A percentile compares a stretch with the other conserved stretches of the same genome.
Conservation (phyloP, 2,113 vertebrate genomes). For the Pica pica region DNA sequence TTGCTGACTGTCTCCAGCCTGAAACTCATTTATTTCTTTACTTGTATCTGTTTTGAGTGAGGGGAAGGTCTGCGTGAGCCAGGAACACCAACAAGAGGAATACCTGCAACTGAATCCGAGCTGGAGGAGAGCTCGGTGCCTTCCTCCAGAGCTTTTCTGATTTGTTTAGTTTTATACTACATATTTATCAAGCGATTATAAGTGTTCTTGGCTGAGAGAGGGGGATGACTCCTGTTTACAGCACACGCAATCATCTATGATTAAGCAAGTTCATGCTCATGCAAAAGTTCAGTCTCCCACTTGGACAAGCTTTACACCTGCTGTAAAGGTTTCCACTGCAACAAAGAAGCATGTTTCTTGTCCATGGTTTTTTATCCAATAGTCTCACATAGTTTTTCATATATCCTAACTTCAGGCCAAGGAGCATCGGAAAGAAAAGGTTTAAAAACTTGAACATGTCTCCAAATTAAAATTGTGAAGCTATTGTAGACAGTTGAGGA, state of each 20-base stretch:
- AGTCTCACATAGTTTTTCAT: neutral
- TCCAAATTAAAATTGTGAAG: constrained; percentile 26
- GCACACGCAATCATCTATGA: neutral
- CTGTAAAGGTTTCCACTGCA: neutral
- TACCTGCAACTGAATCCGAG: neutral
- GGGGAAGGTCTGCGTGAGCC: neutral
- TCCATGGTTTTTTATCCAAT: neutral
- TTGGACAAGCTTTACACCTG: neutral
- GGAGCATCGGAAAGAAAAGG: neutral
- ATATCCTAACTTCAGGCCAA: neutral
- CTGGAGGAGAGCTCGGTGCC: neutral
- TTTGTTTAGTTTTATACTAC: neutral
- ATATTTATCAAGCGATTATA: neutral
- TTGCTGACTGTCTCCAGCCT: neutral
- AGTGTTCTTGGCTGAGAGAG: neutral
- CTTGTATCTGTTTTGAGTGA: neutral
- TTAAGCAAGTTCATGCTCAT: neutral
- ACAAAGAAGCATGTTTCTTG: neutral
- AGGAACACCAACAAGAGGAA: neutral
- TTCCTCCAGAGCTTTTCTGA: neutral
- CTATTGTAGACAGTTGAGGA: constrained; percentile 3
- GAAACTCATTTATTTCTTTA: neutral
- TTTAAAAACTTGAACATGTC: neutral
- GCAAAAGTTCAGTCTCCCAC: neutral
- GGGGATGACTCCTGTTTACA: constrained; percentile 21